Base-by-base conservation (phyloP, 2,113 vertebrate species). In the Callionymus lyra region DNA sequence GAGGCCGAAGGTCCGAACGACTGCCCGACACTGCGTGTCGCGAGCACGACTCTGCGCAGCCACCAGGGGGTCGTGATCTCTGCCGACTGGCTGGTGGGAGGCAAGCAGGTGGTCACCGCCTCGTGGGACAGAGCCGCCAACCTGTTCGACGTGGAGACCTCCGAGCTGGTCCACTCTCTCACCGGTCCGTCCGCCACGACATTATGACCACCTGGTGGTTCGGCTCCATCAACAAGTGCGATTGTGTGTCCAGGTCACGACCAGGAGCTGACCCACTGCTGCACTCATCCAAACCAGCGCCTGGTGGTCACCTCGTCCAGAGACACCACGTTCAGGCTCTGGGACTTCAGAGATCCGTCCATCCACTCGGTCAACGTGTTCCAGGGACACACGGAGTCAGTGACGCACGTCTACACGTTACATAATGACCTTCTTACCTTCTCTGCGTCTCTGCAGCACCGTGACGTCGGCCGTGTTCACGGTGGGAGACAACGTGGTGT, bases 361-460 rank as follows among this genome's bases (percentile, higher is more conserved):
- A 98, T 98, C 80, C 94, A 98, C 86, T 98, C 94, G 4, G 93
- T 98, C 77, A 98, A 98, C 50, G 94, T 98, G 72, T 98, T 98
- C 81, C 94, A 98, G 85, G 94, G 94, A 56, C 94, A 98, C 85
- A 97, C 94, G 0, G 94, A 98, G 94, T 98, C 76, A 90, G 93
- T 92, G 33, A 18, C 33, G 12, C 12, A 35, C 16, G n/a, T n/a
- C n/a, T n/a, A 45, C 12, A 13, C 32, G 21, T 27, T 27, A 5
- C 21, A 5, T 27, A 27, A 8, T 27, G 4, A n/a, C 21, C 4
- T 8, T 27, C 21, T 5, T 8, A 27, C 21, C 21, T 8, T 8
- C 21, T 27, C 21, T 27, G 21, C 21, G 17, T 16, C 18, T 34
- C 21, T 79, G 79, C 74, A 98, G 94, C 82, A 97, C 94, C 37